phyloP scores from a whole-genome alignment of 2,888 invertebrate genomes.

The Meta bourneti region DNA sequence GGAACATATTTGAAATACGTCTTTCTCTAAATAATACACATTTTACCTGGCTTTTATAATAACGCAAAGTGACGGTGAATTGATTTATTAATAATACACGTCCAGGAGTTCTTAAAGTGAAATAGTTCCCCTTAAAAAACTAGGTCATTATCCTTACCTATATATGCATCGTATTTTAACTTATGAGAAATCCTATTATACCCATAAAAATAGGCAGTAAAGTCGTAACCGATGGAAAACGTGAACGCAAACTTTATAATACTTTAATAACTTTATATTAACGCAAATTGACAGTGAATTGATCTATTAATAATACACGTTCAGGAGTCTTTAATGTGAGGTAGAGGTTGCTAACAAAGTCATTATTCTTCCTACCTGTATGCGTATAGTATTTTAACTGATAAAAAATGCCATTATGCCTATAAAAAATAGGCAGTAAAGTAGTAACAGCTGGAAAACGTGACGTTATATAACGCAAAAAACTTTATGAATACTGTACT shows the following conservation, averaged over 20 bases:
- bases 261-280: too few relatives aligned
- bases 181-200: neutral
- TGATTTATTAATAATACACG: too few relatives aligned
- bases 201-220: too few relatives aligned
- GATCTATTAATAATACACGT: too few relatives aligned
- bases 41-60: neutral
- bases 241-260: too few relatives aligned
- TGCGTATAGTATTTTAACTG: neutral
- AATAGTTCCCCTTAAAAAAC: neutral
- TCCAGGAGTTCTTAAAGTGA: too few relatives aligned
- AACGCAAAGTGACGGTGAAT: neutral
- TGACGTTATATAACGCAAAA: too few relatives aligned
- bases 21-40: neutral
- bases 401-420: neutral
- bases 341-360: neutral
- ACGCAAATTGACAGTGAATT: too few relatives aligned
- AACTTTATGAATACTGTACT: too few relatives aligned
- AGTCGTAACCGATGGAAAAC: too few relatives aligned
- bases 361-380: neutral
- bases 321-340: too few relatives aligned
- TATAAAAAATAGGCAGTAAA: neutral
- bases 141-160: neutral
- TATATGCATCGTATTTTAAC: too few relatives aligned
- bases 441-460: neutral
- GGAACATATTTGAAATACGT: neutral